Conservation (phyloP, 37 sponge, comb jelly and placozoan species). For the Sycon ciliatum region DNA sequence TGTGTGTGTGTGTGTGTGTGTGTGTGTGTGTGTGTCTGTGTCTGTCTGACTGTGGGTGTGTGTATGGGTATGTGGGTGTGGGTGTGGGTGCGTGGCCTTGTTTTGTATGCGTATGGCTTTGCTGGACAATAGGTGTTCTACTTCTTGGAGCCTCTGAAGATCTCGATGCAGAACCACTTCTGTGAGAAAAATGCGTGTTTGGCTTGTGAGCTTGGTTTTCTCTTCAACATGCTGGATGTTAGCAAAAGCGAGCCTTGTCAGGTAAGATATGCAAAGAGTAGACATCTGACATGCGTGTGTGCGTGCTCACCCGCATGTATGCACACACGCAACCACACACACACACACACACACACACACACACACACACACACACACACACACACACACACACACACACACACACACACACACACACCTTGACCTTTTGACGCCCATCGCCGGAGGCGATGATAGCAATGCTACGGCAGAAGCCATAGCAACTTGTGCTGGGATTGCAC, state of each 20-base stretch:
- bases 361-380: too few relatives aligned
- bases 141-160: slow-evolving; percentile 62
- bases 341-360: too few relatives aligned
- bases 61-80: slow-evolving; percentile 46
- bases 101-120: background rate
- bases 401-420: too few relatives aligned
- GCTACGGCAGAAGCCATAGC: too few relatives aligned
- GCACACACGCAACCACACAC: background rate
- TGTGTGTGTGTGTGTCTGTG: slow-evolving; percentile 1
- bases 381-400: too few relatives aligned
- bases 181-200: slow-evolving; percentile 70
- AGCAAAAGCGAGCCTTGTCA: slow-evolving; percentile 56
- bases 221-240: slow-evolving; percentile 66
- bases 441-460: too few relatives aligned
- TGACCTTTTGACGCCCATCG: too few relatives aligned
- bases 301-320: background rate
- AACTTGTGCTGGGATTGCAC: too few relatives aligned
- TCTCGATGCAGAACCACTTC: slow-evolving; percentile 52
- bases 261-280: slow-evolving; percentile 10
- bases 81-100: slow-evolving; percentile 24
- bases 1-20: slow-evolving; percentile 5
- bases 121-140: slow-evolving; percentile 54
- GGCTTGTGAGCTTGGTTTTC: slow-evolving; percentile 77
- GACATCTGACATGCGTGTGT: background rate
- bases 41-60: slow-evolving; percentile 5